Evolutionary conservation across 2,113 vertebrate genomes (phyloP).

Genomic region (Thamnaconus septentrionalis): DNA sequence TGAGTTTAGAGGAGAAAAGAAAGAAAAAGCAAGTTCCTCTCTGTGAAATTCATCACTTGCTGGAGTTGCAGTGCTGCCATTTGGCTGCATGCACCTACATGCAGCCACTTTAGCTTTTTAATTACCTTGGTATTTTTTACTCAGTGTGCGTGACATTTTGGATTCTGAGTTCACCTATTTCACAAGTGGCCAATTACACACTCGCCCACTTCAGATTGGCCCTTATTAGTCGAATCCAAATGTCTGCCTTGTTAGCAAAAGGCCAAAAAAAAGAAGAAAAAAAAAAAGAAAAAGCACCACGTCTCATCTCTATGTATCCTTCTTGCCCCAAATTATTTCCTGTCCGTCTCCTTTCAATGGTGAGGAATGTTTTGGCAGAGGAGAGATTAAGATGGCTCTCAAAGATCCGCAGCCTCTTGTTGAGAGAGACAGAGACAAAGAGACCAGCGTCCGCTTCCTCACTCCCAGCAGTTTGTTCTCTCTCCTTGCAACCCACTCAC

Average conservation of each 20-base stretch:
- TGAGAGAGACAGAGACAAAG: constrained; percentile 13
- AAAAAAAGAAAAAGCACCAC: no score
- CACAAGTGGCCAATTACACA: constrained; percentile 64
- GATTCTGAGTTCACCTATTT: constrained; percentile 31
- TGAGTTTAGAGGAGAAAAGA: no score
- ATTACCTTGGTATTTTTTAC: constrained; percentile 43
- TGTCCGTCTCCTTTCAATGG: no score
- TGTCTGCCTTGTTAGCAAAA: constrained; percentile 28
- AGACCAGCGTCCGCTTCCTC: constrained; percentile 31
- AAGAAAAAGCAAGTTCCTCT: no score
- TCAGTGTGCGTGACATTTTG: constrained; percentile 49
- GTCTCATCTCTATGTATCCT: no score
- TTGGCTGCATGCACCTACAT: no score
- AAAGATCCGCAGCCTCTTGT: constrained; percentile 6
- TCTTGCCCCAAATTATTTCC: no score
- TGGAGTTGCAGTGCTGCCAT: constrained; percentile 47
- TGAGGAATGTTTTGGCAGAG: no score
- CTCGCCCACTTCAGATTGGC: constrained; percentile 31
- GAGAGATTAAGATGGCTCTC: no score
- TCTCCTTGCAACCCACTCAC: constrained; percentile 52
- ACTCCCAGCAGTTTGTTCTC: constrained; percentile 34
- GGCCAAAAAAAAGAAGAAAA: not conserved
- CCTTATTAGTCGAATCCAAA: constrained; percentile 42
- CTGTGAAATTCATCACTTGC: no score
- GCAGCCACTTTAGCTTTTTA: no score